Percentiles rank a stretch among this genome's conserved stretches.
These are phyloP conservation scores for Tetragonula carbonaria DNA, from an alignment of 2,888 invertebrate species.

Conservation along the genomic window DNA sequence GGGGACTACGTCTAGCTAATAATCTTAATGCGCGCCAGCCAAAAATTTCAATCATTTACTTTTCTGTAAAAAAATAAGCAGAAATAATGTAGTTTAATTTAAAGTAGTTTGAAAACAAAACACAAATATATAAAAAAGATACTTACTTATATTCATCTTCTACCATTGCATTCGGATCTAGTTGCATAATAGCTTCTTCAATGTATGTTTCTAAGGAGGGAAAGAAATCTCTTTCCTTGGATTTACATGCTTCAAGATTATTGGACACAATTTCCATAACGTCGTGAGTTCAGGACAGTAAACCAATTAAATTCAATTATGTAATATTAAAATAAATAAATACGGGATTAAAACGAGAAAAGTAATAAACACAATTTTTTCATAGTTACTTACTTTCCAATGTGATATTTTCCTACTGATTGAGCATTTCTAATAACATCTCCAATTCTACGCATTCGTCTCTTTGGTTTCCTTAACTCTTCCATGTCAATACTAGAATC, in stretches of 20 bases:
- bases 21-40: slow-evolving; percentile 97
- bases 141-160: slow-evolving; percentile 86
- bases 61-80: slow-evolving; percentile 81
- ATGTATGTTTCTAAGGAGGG: slow-evolving; percentile 90
- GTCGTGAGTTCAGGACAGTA: slow-evolving; percentile 93
- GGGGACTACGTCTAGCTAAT: slow-evolving; percentile 94
- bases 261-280: slow-evolving; percentile 96
- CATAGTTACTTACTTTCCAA: slow-evolving; percentile 89
- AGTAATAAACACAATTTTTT: slow-evolving; percentile 26
- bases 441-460: slow-evolving; percentile 88
- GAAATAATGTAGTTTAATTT: slow-evolving; percentile 20
- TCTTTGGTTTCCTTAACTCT: slow-evolving; percentile 82
- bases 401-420: slow-evolving; percentile 87
- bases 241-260: slow-evolving; percentile 96
- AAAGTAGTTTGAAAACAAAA: background rate
- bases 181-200: slow-evolving; percentile 89
- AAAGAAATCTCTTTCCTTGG: slow-evolving; percentile 94
- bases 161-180: slow-evolving; percentile 86
- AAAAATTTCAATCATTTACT: slow-evolving; percentile 92
- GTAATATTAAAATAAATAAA: too few species aligned
- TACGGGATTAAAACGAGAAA: background rate
- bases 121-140: slow-evolving; percentile 4
- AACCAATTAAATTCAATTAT: slow-evolving; percentile 25
- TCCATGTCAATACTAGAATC: slow-evolving; percentile 83
- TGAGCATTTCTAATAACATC: slow-evolving; percentile 91